A percentile compares a stretch with the other conserved stretches of the same genome.
phyloP scores from a whole-genome alignment of 2,888 invertebrate species.

The Colletes collaris region DNA sequence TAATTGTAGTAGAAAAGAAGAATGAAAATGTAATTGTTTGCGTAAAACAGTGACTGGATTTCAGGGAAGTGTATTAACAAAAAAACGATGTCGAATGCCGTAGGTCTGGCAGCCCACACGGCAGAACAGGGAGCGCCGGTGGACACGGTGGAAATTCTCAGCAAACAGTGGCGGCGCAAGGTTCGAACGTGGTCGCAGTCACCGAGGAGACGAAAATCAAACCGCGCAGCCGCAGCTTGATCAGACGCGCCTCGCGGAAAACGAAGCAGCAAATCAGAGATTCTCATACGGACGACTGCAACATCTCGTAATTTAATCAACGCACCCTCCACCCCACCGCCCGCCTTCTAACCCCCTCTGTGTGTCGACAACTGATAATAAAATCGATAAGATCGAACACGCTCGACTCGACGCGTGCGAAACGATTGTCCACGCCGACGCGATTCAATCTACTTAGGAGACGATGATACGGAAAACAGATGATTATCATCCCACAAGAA shows the following conservation, averaged over 20 bases:
- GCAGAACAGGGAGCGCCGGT: slow-evolving; percentile 78
- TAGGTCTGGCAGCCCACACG: slow-evolving; percentile 78
- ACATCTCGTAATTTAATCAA: slow-evolving; percentile 86
- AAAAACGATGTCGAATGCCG: not conserved
- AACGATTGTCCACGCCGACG: not conserved
- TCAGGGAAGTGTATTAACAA: too few species aligned
- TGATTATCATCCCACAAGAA: too few species aligned
- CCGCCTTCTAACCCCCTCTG: not conserved
- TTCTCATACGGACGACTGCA: slow-evolving; percentile 88
- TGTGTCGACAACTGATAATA: not conserved
- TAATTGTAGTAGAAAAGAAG: too few species aligned
- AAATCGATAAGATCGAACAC: not conserved
- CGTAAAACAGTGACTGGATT: too few species aligned
- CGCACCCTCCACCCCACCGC: too few species aligned
- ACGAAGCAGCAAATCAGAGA: slow-evolving; percentile 91
- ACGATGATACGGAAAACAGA: too few species aligned
- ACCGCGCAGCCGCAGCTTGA: slow-evolving; percentile 89
- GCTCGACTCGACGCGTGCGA: not conserved
- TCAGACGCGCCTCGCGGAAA: slow-evolving; percentile 91
- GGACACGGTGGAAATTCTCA: slow-evolving; percentile 72
- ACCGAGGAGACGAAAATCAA: slow-evolving; percentile 85
- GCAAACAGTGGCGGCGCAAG: slow-evolving; percentile 77
- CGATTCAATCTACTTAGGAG: too few species aligned
- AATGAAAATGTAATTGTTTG: too few species aligned
- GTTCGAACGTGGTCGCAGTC: slow-evolving; percentile 79